Conservation (phyloP, 2,888 invertebrate genomes). For the Pycnomerus fuliginosus region DNA sequence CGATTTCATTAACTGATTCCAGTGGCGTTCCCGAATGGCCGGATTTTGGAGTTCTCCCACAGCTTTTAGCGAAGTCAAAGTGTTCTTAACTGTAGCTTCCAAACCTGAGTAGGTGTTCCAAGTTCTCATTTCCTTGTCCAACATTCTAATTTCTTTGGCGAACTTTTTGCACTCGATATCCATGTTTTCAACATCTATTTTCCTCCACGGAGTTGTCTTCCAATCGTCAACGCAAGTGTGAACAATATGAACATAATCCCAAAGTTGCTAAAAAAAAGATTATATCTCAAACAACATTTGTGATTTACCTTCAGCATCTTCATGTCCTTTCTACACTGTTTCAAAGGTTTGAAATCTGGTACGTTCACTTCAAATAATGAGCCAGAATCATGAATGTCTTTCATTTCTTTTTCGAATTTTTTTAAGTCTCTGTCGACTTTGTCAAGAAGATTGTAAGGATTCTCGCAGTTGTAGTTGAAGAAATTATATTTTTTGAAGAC, state of each 20-base stretch:
- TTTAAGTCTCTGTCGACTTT: constrained; percentile 75
- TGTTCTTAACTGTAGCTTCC: constrained; percentile 93
- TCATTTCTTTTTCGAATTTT: constrained; percentile 85
- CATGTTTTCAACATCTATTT: constrained; percentile 98
- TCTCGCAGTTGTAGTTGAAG: constrained; percentile 71
- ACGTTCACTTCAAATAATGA: constrained; percentile 92
- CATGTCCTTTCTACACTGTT: constrained; percentile 88
- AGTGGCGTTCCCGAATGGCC: constrained; percentile 93
- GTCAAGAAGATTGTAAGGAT: constrained; percentile 76
- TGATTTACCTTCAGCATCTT: constrained; percentile 74
- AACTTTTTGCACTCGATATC: constrained; percentile 98
- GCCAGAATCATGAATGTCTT: constrained; percentile 82
- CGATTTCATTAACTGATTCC: constrained; percentile 95
- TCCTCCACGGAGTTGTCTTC: constrained; percentile 96
- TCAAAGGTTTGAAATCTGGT: constrained; percentile 90
- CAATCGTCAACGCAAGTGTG: constrained; percentile 91
- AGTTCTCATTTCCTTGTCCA: constrained; percentile 94
- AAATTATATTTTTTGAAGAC: constrained; percentile 79
- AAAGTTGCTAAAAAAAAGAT: constrained; percentile 70
- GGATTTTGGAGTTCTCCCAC: constrained; percentile 96
- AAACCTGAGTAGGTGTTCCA: constrained; percentile 91
- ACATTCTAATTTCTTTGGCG: constrained; percentile 85
- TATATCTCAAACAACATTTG: neutral
- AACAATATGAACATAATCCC: constrained; percentile 93
- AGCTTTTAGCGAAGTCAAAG: constrained; percentile 90